These are phyloP conservation scores for Scatophagus argus DNA, from an alignment of 2,113 vertebrate species.

Conservation along the genomic window DNA sequence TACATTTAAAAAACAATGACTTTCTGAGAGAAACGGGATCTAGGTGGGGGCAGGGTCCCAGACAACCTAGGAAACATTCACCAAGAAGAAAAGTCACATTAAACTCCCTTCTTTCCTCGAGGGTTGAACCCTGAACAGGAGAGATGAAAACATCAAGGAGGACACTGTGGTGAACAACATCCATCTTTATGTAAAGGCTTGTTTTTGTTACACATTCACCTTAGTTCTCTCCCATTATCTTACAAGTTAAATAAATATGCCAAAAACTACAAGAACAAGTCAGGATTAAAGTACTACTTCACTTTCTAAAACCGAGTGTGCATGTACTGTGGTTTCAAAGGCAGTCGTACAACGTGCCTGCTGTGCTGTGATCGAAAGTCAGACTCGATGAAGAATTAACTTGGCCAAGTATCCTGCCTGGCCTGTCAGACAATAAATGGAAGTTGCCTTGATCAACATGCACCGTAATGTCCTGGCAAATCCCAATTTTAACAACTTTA, in stretches of 20 bases:
- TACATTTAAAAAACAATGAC: neutral
- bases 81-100: slow-evolving; percentile 12
- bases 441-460: slow-evolving; percentile 14
- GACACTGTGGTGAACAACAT: slow-evolving; percentile 53
- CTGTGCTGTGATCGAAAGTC: neutral
- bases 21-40: neutral
- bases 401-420: slow-evolving; percentile 16
- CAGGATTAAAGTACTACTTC: neutral
- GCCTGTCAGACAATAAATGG: neutral
- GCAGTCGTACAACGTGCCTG: slow-evolving; percentile 13
- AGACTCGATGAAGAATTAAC: neutral
- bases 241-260: slow-evolving; percentile 77
- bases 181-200: slow-evolving; percentile 62
- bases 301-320: slow-evolving; percentile 51
- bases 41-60: neutral
- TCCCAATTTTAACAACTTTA: slow-evolving; percentile 15
- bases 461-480: slow-evolving; percentile 18
- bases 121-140: slow-evolving; percentile 14
- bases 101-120: slow-evolving; percentile 3
- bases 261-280: slow-evolving; percentile 8
- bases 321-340: slow-evolving; percentile 9
- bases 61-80: slow-evolving; percentile 54
- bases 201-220: slow-evolving; percentile 65
- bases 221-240: slow-evolving; percentile 51
- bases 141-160: slow-evolving; percentile 7